Evolutionary conservation across 2,888 invertebrate species (phyloP).

Genomic region (Eustalomyia histrio): DNA sequence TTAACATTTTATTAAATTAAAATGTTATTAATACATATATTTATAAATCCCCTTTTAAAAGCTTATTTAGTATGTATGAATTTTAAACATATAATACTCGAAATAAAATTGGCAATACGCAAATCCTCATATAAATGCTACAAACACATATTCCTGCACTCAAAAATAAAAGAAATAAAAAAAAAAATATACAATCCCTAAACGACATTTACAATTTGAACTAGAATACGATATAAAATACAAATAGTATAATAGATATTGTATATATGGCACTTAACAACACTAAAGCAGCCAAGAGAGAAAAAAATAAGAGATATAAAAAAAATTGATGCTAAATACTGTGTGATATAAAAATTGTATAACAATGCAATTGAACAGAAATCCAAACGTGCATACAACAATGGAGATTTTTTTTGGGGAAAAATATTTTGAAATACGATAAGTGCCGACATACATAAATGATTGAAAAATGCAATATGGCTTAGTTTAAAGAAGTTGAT

Average conservation of each 20-base stretch:
- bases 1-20: not conserved
- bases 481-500: not conserved
- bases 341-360: not conserved
- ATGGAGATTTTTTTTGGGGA: not conserved
- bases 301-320: not conserved
- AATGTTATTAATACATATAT: slow-evolving; percentile 7
- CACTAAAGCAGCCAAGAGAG: slow-evolving; percentile 28
- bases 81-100: slow-evolving; percentile 18
- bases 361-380: not conserved
- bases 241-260: not conserved
- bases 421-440: not conserved
- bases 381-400: not conserved
- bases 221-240: slow-evolving; percentile 5
- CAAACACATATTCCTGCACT: not conserved
- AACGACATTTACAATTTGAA: slow-evolving; percentile 40
- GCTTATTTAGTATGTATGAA: not conserved
- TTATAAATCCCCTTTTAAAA: slow-evolving; percentile 32
- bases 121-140: slow-evolving; percentile 12
- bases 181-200: slow-evolving; percentile 13
- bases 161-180: not conserved
- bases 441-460: not conserved
- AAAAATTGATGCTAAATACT: not conserved
- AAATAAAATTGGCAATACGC: slow-evolving; percentile 28
- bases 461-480: not conserved
- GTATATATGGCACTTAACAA: slow-evolving; percentile 15